Evolutionary conservation across 53 echinoderm and acorn worm genomes (phyloP).

Genomic region (Glandiceps talaboti): DNA sequence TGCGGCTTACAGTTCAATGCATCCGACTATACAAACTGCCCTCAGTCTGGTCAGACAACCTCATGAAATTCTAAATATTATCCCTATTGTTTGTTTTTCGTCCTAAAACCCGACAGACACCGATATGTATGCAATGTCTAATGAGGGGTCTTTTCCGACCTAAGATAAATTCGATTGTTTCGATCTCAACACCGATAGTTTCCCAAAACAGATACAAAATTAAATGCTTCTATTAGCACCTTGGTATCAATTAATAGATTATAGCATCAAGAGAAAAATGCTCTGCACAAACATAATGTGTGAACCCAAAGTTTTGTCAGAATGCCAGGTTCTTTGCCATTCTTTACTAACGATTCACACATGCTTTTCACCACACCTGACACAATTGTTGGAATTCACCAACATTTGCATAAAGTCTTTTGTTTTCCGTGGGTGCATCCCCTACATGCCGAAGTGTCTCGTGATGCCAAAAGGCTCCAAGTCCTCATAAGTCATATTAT

Average conservation of each 20-base stretch:
- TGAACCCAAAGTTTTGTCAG: no score
- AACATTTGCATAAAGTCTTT: background rate
- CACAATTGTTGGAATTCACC: background rate
- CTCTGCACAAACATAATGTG: no score
- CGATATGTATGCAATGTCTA: background rate
- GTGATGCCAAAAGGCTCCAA: background rate
- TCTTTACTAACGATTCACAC: background rate
- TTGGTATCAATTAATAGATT: no score
- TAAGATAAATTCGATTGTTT: no score
- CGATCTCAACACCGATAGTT: no score
- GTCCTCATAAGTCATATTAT: no score
- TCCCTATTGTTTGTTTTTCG: background rate
- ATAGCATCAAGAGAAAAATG: no score
- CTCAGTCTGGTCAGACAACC: background rate
- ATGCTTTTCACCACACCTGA: background rate
- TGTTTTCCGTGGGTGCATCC: background rate
- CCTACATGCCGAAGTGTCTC: background rate
- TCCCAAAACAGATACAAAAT: no score
- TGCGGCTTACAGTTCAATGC: background rate
- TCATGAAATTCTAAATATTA: background rate
- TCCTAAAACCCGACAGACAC: background rate
- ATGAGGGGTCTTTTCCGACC: background rate
- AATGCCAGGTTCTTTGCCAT: no score
- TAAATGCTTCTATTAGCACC: no score
- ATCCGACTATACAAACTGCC: background rate